phyloP scores from a whole-genome alignment of 2,113 vertebrate genomes.

The Alces alces region DNA sequence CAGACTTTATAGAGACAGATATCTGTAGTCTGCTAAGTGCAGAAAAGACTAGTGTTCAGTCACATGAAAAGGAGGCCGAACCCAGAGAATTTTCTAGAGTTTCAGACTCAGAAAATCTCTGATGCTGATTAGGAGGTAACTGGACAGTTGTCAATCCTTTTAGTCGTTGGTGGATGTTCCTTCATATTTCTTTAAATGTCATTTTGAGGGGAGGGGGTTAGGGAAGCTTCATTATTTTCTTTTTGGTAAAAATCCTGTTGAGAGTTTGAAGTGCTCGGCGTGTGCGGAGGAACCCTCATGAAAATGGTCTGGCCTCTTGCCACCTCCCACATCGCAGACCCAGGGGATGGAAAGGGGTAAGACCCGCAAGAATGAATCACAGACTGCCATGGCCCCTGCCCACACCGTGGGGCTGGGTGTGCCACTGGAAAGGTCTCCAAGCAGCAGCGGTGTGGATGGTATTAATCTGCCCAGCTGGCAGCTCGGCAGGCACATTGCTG shows the following conservation, averaged over 20 bases:
- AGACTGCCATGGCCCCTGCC: neutral
- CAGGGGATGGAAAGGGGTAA: neutral
- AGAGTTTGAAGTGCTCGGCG: neutral
- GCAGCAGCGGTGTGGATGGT: neutral
- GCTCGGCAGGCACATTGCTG: neutral
- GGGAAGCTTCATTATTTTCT: neutral
- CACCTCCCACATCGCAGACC: neutral
- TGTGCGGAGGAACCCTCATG: neutral
- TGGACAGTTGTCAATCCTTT: neutral
- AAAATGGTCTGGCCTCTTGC: neutral
- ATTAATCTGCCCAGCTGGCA: neutral
- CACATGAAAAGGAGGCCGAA: neutral
- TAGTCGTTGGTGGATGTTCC: neutral
- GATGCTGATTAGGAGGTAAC: neutral
- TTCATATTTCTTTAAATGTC: neutral
- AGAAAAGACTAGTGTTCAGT: neutral
- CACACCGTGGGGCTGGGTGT: neutral
- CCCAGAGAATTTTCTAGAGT: neutral
- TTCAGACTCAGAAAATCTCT: neutral
- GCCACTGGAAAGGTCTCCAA: neutral
- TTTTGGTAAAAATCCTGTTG: neutral
- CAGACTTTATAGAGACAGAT: neutral
- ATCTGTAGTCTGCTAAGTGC: neutral
- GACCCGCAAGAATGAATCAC: conserved; percentile 19
- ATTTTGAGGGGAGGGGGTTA: neutral